These are phyloP conservation scores for Tinea pellionella DNA, from an alignment of 2,888 invertebrate genomes.

Conservation along the genomic window DNA sequence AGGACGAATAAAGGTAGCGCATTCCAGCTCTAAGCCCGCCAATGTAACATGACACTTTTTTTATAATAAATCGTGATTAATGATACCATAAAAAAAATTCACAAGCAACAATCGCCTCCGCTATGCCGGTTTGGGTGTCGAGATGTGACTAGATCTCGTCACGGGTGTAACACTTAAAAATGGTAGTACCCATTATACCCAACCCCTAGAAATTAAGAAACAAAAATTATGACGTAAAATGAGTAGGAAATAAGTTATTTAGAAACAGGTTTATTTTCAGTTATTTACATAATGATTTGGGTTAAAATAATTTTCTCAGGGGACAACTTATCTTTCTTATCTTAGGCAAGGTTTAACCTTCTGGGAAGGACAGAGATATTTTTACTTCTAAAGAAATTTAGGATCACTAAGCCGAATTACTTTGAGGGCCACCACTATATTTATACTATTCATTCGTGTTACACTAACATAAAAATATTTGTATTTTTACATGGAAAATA, in stretches of 20 bases:
- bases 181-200: too few species aligned
- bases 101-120: too few species aligned
- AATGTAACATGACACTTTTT: too few species aligned
- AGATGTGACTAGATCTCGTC: too few species aligned
- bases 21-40: too few species aligned
- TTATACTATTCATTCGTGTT: background rate
- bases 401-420: background rate
- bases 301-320: constrained; percentile 2
- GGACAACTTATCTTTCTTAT: constrained; percentile 1
- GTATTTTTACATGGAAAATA: background rate
- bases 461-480: background rate
- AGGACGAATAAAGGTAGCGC: too few species aligned
- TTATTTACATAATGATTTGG: background rate
- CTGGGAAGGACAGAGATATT: background rate
- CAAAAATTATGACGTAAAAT: background rate
- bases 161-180: too few species aligned
- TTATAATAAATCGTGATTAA: too few species aligned
- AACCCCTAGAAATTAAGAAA: too few species aligned
- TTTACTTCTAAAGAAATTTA: background rate
- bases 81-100: too few species aligned
- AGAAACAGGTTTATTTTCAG: background rate
- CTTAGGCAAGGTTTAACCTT: background rate
- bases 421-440: background rate
- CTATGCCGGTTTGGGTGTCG: too few species aligned
- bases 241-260: background rate